Base-by-base conservation (phyloP, 2,888 invertebrate species). In the Pherbina coryleti region DNA sequence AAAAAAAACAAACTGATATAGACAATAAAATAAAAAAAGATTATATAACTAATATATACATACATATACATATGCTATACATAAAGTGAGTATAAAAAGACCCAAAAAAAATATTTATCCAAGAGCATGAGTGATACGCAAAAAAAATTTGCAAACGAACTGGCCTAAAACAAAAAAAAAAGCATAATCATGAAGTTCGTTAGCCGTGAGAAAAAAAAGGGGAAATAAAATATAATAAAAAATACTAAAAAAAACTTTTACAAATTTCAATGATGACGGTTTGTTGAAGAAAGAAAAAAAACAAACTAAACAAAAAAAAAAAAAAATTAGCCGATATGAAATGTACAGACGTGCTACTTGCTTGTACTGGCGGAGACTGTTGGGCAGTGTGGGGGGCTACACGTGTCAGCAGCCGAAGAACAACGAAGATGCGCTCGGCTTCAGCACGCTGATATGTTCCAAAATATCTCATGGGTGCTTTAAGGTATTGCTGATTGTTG, bases 181-280 rank as follows among this genome's bases (percentile, higher is more conserved):
- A 37, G 7, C 37, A 37, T 37, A 37, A 37, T 37, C 37, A 37
- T 49, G 49, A 69, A 51, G 69, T 69, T 69, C 51, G 69, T 51
- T 69, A 69, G 69, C 69, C 69, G 69, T 51, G 44, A 17, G 62
- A 62, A 62, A 22, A 25, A 28, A 62, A 67, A n/a, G n/a, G 7
- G 49, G 25, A 69, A 69, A 69, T 5, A 69, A 69, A 22, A 25
- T 14, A 69, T 19, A 51, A 51, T 37, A 34, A 34, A 28, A 8
- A 64, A 69, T 17, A 25, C 5, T 19, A 25, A 25, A 69, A 22
- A 14, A 69, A 28, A 49, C 44, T 25, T 51, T 51, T 51, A 53
- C 51, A 69, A 49, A 49, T 51, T 69, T 69, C 69, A 69, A 28
- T 51, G 51, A 69, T 51, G 69, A 69, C 17, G 64, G n/a, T 31